Base-by-base conservation (phyloP, 2,113 vertebrate genomes). In the Panurus biarmicus region DNA sequence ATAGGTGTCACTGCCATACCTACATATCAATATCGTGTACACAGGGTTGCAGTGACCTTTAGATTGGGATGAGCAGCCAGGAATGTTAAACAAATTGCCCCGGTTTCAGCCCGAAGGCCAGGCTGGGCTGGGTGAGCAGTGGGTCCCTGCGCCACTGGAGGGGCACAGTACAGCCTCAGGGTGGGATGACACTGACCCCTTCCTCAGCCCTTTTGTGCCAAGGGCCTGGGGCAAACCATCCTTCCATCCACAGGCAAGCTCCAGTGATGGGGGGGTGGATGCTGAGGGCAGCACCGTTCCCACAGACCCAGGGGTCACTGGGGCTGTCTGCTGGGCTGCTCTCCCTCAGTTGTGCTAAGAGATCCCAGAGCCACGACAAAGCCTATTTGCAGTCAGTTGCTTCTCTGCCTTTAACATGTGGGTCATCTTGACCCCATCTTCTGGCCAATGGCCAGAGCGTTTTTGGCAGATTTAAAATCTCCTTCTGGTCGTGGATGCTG, bases 351-450 rank as follows among this genome's bases (percentile, higher is more conserved):
- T n/a, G 45, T 53, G 3, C 1, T 25, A 8, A 16, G 83, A 42
- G 36, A 76, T 51, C 62, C 38, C 29, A 5, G 62, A 77, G 85
- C 81, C 72, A 31, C 0, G 5, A 36, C 3, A 17, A 51, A 87
- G 56, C 81, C 93, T 26, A 2, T 80, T 88, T 71, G 93, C 4
- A 94, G 92, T 40, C 84, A 25, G 74, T 78, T 69, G 45, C 93
- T 94, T 40, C 87, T 51, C 79, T 89, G 96, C 66, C 95, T 95
- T 57, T 50, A 85, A 73, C 84, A 8, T 45, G 24, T 93, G 89
- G 96, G 95, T 97, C 96, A 94, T 72, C 87, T 73, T 94, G 96
- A 97, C 94, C 96, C 85, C 79, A 82, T 86, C 87, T 95, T 58
- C 76, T 96, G 95, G 88, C 91, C 65, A 3, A 23, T n/a, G n/a